These are phyloP conservation scores for Papilio xuthus DNA, from an alignment of 1,140 invertebrate genomes.

Conservation along the genomic window DNA sequence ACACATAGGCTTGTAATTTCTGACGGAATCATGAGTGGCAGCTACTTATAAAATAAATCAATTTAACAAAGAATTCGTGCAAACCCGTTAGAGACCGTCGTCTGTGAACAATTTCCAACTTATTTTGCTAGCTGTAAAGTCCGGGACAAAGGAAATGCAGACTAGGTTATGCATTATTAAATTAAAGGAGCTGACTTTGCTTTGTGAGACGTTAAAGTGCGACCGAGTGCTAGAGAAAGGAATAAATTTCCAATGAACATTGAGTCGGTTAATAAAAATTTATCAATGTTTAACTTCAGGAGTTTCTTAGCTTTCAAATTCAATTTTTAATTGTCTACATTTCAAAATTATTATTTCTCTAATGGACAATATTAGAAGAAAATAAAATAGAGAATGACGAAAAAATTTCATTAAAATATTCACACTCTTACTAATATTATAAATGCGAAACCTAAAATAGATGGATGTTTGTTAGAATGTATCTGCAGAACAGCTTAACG, in stretches of 20 bases:
- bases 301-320: neutral
- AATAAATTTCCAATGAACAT: slow-evolving; percentile 28
- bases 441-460: no score
- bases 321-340: no score
- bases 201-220: slow-evolving; percentile 17
- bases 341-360: no score
- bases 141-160: slow-evolving; percentile 28
- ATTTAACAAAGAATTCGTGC: neutral
- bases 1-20: no score
- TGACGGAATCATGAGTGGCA: no score
- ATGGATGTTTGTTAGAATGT: no score
- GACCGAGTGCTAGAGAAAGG: neutral
- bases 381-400: no score
- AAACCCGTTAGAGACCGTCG: neutral
- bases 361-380: no score
- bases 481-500: no score
- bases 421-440: no score
- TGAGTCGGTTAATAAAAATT: neutral
- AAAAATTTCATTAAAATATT: no score
- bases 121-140: slow-evolving; percentile 19
- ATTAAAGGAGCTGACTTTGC: slow-evolving; percentile 28
- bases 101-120: neutral
- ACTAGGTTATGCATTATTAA: slow-evolving; percentile 28
- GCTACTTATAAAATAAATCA: no score
- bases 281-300: neutral